Evolutionary conservation across 2,888 invertebrate genomes (phyloP).

Genomic region (Melanchra persicariae): DNA sequence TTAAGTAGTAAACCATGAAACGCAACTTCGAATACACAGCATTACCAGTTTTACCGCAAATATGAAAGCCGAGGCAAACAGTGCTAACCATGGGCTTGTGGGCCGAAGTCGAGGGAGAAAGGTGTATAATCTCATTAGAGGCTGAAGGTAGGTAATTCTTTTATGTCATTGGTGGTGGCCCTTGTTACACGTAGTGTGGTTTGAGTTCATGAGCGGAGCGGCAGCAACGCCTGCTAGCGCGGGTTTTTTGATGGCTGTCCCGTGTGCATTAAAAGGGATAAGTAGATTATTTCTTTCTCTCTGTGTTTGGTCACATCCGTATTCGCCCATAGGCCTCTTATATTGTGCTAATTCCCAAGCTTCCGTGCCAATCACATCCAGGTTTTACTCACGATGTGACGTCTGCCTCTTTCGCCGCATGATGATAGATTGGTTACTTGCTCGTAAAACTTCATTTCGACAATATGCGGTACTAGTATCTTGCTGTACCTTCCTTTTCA

Average conservation of each 20-base stretch:
- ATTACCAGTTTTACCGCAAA: slow-evolving; percentile 61
- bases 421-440: no score
- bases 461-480: no score
- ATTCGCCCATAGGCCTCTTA: background rate
- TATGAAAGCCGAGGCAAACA: slow-evolving; percentile 60
- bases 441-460: no score
- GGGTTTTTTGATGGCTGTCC: background rate
- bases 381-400: background rate
- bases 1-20: slow-evolving; percentile 54
- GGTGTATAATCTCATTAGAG: slow-evolving; percentile 78
- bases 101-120: slow-evolving; percentile 68
- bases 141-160: slow-evolving; percentile 78
- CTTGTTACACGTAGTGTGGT: slow-evolving; percentile 65
- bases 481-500: background rate
- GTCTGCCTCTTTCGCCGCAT: no score
- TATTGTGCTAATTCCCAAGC: background rate
- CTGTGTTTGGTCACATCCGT: background rate
- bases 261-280: background rate
- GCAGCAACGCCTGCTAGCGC: background rate
- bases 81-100: slow-evolving; percentile 59
- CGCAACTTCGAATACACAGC: slow-evolving; percentile 28
- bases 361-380: background rate
- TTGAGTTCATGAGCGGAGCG: slow-evolving; percentile 38
- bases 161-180: slow-evolving; percentile 70
- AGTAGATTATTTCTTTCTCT: background rate